Evolutionary conservation across 2,797 vertebrate species (phyloP), one percentile per base, ranked within the genome.

Genomic region (Salarias fasciatus): DNA sequence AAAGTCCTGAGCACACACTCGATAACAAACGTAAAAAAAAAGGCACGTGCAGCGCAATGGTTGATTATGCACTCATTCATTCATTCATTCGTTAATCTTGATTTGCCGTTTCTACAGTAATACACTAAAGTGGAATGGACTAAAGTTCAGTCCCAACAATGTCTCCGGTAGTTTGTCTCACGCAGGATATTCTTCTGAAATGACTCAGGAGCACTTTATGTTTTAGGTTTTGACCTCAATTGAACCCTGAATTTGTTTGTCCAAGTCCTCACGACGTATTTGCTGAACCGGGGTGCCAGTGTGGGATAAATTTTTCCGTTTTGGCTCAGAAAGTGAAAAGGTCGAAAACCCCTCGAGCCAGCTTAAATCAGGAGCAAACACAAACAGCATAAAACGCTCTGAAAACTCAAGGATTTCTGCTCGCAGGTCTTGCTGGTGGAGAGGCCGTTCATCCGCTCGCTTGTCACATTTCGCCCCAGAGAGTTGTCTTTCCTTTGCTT

Each of bases 321-420:
- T 75, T 78, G 59, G 71, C 65, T 66, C 10, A 11, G n/a, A 35
- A 35, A 62, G 48, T 40, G 53, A 59, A 68, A 69, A 58, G n/a
- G 53, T 75, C 65, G 24, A 63, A 69, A 73, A 51, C 43, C 68
- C 71, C 63, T 35, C 59, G 79, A 71, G 73, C 49, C 49, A 43
- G 57, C 65, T 74, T 80, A 76, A 79, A 77, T 55, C 68, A 60
- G 53, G 12, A 37, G 43, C 35, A 12, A 33, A 15, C 56, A 55
- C 64, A 62, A 67, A 66, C 4, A 24, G 55, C 49, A 9, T 35
- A 60, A 33, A 13, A 45, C 54, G 43, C 44, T 63, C 54, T 55
- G 30, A 31, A 47, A 66, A 69, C 53, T 80, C 68, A 77, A 80
- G 75, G 77, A 62, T 87, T 70, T 67, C 43, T 46, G 36, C 49